Evolutionary conservation across 2,797 vertebrate species (phyloP), one percentile per base, ranked within the genome.

Genomic region (Labeo calbasu): DNA sequence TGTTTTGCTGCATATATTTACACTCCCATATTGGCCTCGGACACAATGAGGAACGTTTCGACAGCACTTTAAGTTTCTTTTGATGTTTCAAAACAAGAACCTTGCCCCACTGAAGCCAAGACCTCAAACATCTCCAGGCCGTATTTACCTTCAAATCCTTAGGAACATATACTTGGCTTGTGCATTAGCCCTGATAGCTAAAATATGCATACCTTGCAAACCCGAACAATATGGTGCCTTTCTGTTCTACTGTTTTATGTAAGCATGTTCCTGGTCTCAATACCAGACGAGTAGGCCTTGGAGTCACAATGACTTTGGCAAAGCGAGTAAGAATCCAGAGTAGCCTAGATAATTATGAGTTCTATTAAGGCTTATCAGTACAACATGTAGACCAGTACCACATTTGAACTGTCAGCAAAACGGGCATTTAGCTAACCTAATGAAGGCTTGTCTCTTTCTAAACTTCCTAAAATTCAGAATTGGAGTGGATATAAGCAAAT

Each of bases 1-100:
- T 70, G 50, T 86, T 89, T 88, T 84, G 84, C 79, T 83, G n/a
- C 11, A 68, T 69, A 46, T 65, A 82, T 90, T 81, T 73, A 81
- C 72, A 43, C 70, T 81, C 61, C 80, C 82, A 15, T 81, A 0
- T 70, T 15, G 12, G 86, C 57, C 17, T 78, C 32, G 50, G 23
- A 81, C 17, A 43, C 73, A 82, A 5, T 36, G 10, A 13, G 19
- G 53, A 88, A 82, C 32, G n/a, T 36, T 76, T 23, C n/a, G 11
- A 70, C 70, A 55, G 36, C 73, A 61, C 77, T 83, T 71, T 84
- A 61, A 48, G 46, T 32, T 79, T 69, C 28, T 65, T 9, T 61
- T 70, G n/a, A 17, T 55, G 43, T 55, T 81, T 81, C 28, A 40
- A 6, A 79, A 80, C 19, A 63, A 55, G 75, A 43, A 15, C 1